Evolutionary conservation across 2,888 invertebrate species (phyloP), one percentile per base, ranked within the genome.

Genomic region (Caenorhabditis auriculariae): DNA sequence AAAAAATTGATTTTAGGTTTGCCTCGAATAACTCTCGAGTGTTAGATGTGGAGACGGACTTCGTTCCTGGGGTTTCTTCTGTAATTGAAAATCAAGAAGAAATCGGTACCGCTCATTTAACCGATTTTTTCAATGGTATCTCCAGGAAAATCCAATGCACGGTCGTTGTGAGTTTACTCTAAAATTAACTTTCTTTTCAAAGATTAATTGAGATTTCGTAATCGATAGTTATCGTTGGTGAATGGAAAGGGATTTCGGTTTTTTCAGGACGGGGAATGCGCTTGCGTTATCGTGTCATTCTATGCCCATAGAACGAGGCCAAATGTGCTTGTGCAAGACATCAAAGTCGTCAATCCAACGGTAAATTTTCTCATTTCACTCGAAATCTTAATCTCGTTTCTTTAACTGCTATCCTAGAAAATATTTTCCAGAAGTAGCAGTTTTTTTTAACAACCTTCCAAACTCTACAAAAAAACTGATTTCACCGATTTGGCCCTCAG

Each of bases 291-390:
- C 29, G 62, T 64, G 7, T 57, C 66, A 19, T 42, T 69, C 9
- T 76, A 70, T 45, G 72, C 69, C 27, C 77, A 77, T 52, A 50
- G 76, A 17, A 74, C 74, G 0, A 49, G 71, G 4, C 61, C 61
- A 28, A 66, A 74, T 41, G 52, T 73, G 23, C 47, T 77, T 6
- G 60, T 76, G 12, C 69, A 77, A 47, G 69, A 73, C 6, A 54
- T 77, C 15, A 63, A 68, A 28, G 50, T 77, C 19, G 61, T 63
- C 2, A 77, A 77, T 65, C 77, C 77, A 46, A 69, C 76, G 21
- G 76, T 76, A 24, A 21, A 60, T 35, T 19, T 2, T 24, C 28
- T 46, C 17, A 7, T 17, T 19, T 17, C 4, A 12, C n/a, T 35
- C 19, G 19, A 19, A 24, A 9, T 37, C 23, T n/a, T 21, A 12